A percentile compares a stretch with the other conserved stretches of the same genome.
Conservation (phyloP, 2,797 vertebrate species). For the Eulemur coronatus region DNA sequence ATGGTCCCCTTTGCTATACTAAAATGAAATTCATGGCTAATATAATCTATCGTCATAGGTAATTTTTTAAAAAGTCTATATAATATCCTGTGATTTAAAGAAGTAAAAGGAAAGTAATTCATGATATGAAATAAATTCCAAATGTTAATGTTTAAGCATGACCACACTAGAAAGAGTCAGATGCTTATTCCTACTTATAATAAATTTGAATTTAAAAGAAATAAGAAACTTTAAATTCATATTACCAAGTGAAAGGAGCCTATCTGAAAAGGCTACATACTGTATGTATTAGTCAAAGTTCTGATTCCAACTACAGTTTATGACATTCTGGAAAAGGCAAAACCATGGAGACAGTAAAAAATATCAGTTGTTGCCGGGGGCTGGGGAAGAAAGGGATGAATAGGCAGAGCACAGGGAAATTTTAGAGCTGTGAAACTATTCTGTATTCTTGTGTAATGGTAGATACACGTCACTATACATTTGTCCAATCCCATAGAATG, state of each 20-base stretch:
- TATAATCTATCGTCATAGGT: not conserved
- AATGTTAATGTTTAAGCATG: not conserved
- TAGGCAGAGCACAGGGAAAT: not conserved
- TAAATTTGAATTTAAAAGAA: slow-evolving; percentile 38
- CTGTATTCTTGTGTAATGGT: not conserved
- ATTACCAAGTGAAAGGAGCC: not conserved
- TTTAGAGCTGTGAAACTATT: not conserved
- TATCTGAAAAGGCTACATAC: not conserved
- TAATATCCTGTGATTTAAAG: slow-evolving; percentile 22
- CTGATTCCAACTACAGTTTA: not conserved
- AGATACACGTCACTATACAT: slow-evolving; percentile 3
- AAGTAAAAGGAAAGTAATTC: slow-evolving; percentile 13
- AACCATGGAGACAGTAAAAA: slow-evolving; percentile 7
- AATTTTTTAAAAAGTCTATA: not conserved
- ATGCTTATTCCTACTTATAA: slow-evolving; percentile 5
- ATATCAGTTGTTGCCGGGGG: not conserved
- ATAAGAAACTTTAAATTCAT: not conserved
- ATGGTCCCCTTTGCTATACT: not conserved
- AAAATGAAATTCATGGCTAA: slow-evolving; percentile 33
- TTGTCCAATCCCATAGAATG: not conserved
- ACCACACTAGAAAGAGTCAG: not conserved
- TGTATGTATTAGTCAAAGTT: not conserved
- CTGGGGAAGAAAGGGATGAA: not conserved
- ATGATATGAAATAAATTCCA: slow-evolving; percentile 35
- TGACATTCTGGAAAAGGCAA: slow-evolving; percentile 26